Base-by-base conservation (phyloP, 2,113 vertebrate species). In the Xenopus borealis region DNA sequence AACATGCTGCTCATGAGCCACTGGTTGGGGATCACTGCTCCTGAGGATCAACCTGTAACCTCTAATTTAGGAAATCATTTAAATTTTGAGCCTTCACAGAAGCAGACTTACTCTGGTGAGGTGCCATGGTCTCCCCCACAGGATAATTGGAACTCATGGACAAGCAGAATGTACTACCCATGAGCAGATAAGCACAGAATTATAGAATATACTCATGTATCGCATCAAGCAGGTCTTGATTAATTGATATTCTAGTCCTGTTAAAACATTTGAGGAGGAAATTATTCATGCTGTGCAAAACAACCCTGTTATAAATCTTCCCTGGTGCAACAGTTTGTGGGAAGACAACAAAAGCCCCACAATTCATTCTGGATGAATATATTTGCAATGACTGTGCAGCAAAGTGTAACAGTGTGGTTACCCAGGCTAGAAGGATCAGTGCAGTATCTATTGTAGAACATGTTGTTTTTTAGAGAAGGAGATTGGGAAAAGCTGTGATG, bases 111-210 rank as follows among this genome's bases (percentile, higher is more conserved):
- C 0, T 81, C 79, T 0, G 97, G 95, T 0, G 96, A 97, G 47
- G 94, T 99, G 57, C 96, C 96, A 0, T 99, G 97, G 97, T 99
- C 97, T 6, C 97, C 97, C 0, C 97, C 97, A 1, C 96, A 99
- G 66, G 92, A 94, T 81, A 99, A 99, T 87, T 99, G 97, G 97
- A 98, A 98, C 88, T 96, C 97, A n/a, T 99, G 97, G 97, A 98
- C 95, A 23, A 93, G 95, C 86, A 94, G 93, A 99, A 99, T 88
- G 98, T 99, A 94, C 95, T 69, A 92, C 93, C 2, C 91, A 95
- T 10, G 96, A 98, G 82, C 94, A 98, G 84, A 98, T 99, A 85
- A 98, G 92, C 69, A 12, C 70, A n/a, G 96, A 98, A 62, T 85
- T 99, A 69, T 92, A 91, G 62, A 82, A 80, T 19, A 95, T 94